A percentile compares a stretch with the other conserved stretches of the same genome.
Conservation (phyloP, 2,113 vertebrate species). For the Paradisaea rubra region DNA sequence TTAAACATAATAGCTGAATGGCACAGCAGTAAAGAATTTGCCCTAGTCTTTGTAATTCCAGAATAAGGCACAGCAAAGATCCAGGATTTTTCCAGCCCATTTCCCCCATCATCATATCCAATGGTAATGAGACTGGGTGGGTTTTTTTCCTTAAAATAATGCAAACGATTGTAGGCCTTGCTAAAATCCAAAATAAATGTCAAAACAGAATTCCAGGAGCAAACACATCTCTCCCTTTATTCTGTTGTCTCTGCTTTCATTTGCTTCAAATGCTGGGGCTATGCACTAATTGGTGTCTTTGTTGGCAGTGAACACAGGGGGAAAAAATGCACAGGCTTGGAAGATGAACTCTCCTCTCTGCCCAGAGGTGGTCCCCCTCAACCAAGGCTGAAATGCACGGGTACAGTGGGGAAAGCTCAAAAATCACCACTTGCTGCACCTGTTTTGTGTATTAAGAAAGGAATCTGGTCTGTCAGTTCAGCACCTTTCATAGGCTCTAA, state of each 20-base stretch:
- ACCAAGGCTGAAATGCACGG: not conserved
- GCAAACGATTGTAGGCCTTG: slow-evolving; percentile 59
- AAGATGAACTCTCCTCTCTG: slow-evolving; percentile 45
- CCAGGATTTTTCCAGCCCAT: slow-evolving; percentile 75
- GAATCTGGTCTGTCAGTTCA: not conserved
- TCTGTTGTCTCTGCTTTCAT: slow-evolving; percentile 51
- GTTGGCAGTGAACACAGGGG: slow-evolving; percentile 6
- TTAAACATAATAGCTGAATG: slow-evolving; percentile 77
- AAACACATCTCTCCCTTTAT: slow-evolving; percentile 51
- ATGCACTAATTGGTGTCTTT: slow-evolving; percentile 70
- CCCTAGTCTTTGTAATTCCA: slow-evolving; percentile 71
- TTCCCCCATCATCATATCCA: slow-evolving; percentile 70
- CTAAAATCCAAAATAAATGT: slow-evolving; percentile 73
- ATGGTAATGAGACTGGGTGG: slow-evolving; percentile 71
- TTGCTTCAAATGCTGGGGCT: not conserved
- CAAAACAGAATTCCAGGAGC: slow-evolving; percentile 68
- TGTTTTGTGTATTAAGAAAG: not conserved
- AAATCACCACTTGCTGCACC: not conserved
- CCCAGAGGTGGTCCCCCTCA: slow-evolving; percentile 47
- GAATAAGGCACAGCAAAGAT: slow-evolving; percentile 70
- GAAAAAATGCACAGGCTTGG: not conserved
- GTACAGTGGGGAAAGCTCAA: not conserved
- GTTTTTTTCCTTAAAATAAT: slow-evolving; percentile 65
- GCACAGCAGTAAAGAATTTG: slow-evolving; percentile 75
- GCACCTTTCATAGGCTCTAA: not conserved